These are phyloP conservation scores for Embidobia sp. DNA, from an alignment of 2,888 invertebrate genomes.

Conservation along the genomic window DNA sequence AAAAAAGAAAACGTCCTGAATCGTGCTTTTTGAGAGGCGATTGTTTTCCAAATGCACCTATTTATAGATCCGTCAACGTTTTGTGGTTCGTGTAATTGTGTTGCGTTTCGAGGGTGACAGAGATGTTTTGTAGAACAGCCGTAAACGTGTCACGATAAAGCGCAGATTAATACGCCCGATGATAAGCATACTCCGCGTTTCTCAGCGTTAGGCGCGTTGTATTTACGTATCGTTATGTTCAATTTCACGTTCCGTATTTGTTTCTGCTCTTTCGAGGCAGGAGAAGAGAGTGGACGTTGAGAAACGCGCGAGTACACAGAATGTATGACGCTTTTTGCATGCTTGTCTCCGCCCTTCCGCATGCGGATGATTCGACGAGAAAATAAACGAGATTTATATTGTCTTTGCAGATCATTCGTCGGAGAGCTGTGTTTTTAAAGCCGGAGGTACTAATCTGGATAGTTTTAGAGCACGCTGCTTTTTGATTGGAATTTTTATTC, in stretches of 20 bases:
- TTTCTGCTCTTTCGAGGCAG: not conserved
- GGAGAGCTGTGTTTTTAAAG: constrained; percentile 56
- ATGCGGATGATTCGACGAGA: not conserved
- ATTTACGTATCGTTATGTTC: not conserved
- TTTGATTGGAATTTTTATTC: not conserved
- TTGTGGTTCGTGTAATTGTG: not conserved
- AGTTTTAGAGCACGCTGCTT: constrained; percentile 19
- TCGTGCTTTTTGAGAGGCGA: no score
- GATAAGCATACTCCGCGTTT: constrained; percentile 21
- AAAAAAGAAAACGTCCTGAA: no score
- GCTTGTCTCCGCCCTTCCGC: not conserved
- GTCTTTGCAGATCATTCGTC: constrained; percentile 56
- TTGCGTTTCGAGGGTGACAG: not conserved
- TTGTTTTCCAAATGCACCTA: not conserved
- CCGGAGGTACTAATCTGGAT: constrained; percentile 50
- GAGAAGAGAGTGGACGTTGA: not conserved
- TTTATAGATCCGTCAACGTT: constrained; percentile 2
- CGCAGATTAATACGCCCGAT: constrained; percentile 19
- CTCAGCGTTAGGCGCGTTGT: not conserved
- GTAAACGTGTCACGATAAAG: constrained; percentile 14
- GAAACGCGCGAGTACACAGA: not conserved
- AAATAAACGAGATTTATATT: constrained; percentile 27
- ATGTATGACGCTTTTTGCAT: constrained; percentile 9
- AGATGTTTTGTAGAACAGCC: constrained; percentile 7
- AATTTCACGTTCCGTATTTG: not conserved